Evolutionary conservation across 2,888 invertebrate genomes (phyloP).

Genomic region (Salpingus planirostris): DNA sequence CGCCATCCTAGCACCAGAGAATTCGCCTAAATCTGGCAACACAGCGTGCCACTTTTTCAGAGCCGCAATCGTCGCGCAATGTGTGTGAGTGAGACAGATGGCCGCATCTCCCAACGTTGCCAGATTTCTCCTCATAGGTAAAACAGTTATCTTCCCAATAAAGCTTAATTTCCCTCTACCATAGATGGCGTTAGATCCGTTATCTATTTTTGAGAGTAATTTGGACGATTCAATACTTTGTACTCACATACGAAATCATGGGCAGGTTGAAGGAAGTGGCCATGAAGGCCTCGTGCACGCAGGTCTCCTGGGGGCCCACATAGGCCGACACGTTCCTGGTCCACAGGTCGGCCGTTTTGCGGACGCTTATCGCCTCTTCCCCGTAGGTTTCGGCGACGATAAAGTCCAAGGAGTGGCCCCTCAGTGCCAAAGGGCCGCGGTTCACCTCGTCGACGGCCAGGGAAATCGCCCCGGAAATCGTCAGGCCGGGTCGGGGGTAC

Average conservation of each 20-base stretch:
- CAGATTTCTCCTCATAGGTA: no score
- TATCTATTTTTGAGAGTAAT: no score
- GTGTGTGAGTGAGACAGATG: no score
- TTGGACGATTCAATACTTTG: neutral
- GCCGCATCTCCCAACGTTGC: no score
- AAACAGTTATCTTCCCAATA: no score
- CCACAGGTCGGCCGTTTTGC: conserved; percentile 77
- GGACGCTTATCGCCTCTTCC: conserved; percentile 77
- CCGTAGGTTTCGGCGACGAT: conserved; percentile 86
- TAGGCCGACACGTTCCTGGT: conserved; percentile 76
- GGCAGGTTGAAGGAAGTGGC: conserved; percentile 90
- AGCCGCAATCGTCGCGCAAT: no score
- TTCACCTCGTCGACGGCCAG: conserved; percentile 80
- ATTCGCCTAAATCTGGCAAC: no score
- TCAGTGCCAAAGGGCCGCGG: conserved; percentile 39
- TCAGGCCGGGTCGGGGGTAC: conserved; percentile 68
- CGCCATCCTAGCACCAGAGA: no score
- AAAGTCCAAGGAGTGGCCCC: conserved; percentile 69
- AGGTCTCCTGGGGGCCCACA: conserved; percentile 85
- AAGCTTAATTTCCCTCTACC: no score
- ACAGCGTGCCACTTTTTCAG: no score
- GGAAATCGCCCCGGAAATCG: conserved; percentile 75
- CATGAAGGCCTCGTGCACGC: conserved; percentile 87
- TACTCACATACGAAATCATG: conserved; percentile 93
- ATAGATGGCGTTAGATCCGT: no score